Evolutionary conservation across 2,113 vertebrate species (phyloP).

Genomic region (Peucedramus taeniatus): DNA sequence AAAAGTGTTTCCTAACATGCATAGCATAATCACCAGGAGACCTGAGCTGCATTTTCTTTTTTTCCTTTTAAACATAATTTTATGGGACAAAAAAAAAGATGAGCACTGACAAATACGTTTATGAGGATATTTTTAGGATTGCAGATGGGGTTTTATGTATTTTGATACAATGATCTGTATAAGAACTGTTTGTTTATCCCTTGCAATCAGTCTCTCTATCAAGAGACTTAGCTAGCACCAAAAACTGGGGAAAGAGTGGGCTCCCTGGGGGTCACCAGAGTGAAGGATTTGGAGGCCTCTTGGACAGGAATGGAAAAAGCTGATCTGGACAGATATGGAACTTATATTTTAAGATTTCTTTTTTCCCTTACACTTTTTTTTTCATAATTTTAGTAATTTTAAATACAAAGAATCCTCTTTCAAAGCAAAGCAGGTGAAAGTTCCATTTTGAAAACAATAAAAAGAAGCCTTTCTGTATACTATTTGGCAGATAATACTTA

Average conservation of each 20-base stretch:
- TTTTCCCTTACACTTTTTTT: neutral
- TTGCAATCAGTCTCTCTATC: neutral
- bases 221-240: neutral
- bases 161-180: neutral
- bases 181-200: neutral
- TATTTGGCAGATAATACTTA: neutral
- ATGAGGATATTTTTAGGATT: neutral
- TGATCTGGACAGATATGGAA: neutral
- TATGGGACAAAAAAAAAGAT: neutral
- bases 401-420: neutral
- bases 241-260: neutral
- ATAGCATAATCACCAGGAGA: neutral
- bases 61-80: neutral
- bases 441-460: neutral
- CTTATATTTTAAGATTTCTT: neutral
- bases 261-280: neutral
- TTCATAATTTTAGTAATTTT: neutral
- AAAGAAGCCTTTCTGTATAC: neutral
- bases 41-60: neutral
- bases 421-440: neutral
- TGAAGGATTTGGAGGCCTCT: neutral
- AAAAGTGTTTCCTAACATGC: neutral
- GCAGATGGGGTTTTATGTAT: neutral
- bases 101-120: neutral
- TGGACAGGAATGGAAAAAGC: neutral